Conservation (phyloP, 2,113 vertebrate species). For the Psettodes erumei region DNA sequence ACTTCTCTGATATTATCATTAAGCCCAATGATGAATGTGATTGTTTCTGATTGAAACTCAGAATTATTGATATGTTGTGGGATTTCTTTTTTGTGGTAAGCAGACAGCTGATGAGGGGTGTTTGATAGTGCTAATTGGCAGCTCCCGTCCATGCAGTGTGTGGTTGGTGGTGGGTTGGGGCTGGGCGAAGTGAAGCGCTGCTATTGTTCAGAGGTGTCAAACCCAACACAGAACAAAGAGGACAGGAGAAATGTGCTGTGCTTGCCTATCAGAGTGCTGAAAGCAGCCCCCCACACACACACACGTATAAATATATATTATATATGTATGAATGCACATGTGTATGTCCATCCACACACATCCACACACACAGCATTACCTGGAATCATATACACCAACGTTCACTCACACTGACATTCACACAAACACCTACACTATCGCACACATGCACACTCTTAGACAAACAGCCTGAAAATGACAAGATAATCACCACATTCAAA, state of each 20-base stretch:
- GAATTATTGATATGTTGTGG: constrained; percentile 71
- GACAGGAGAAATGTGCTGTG: constrained; percentile 77
- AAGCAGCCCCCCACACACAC: constrained; percentile 44
- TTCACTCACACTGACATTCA: constrained; percentile 28
- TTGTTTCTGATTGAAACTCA: constrained; percentile 55
- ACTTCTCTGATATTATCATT: constrained; percentile 2
- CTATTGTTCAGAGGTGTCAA: constrained; percentile 86
- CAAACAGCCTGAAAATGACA: constrained; percentile 81
- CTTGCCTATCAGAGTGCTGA: constrained; percentile 70
- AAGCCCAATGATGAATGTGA: constrained; percentile 50
- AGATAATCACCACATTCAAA: constrained; percentile 87
- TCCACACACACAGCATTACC: constrained; percentile 34
- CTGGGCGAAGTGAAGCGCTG: constrained; percentile 74
- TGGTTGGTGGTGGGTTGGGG: constrained; percentile 74
- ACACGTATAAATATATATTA: constrained; percentile 11
- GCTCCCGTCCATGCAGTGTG: constrained; percentile 74
- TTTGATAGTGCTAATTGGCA: constrained; percentile 85
- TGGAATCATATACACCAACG: constrained; percentile 34
- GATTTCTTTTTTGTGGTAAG: constrained; percentile 36
- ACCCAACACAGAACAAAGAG: constrained; percentile 83
- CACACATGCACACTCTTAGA: constrained; percentile 41
- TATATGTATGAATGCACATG: constrained; percentile 51
- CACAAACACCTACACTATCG: constrained; percentile 10
- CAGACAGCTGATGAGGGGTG: constrained; percentile 78
- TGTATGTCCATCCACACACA: constrained; percentile 34